These are phyloP conservation scores for Caenorhabditis japonica DNA, from an alignment of 2,888 invertebrate species.

Conservation along the genomic window DNA sequence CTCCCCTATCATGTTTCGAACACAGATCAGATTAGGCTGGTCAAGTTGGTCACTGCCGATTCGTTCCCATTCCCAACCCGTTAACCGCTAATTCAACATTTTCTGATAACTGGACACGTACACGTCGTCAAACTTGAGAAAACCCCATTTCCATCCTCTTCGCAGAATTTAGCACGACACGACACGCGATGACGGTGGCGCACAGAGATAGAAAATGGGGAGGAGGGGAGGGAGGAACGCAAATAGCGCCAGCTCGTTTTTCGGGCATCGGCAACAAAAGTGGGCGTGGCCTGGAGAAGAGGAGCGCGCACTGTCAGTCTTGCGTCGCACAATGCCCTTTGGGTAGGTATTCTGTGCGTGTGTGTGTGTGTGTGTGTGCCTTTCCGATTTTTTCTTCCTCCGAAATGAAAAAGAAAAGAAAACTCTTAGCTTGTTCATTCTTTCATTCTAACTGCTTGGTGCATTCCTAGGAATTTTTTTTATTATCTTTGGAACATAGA, in stretches of 20 bases:
- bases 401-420: too few relatives aligned
- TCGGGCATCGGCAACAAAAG: slow-evolving; percentile 19
- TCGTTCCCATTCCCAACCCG: slow-evolving; percentile 4
- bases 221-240: slow-evolving; percentile 35
- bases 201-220: background rate
- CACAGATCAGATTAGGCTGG: too few relatives aligned
- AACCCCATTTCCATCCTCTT: background rate
- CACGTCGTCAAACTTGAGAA: too few relatives aligned
- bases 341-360: slow-evolving; percentile 14
- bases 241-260: slow-evolving; percentile 44
- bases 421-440: too few relatives aligned
- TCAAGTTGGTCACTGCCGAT: too few relatives aligned
- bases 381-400: slow-evolving; percentile 42
- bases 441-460: too few relatives aligned
- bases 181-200: background rate
- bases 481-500: too few relatives aligned
- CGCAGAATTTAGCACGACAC: slow-evolving; percentile 5
- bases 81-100: too few relatives aligned
- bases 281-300: slow-evolving; percentile 33
- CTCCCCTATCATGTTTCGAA: too few relatives aligned
- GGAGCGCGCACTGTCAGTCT: background rate
- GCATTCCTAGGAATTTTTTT: too few relatives aligned
- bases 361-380: slow-evolving; percentile 29
- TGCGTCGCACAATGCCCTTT: slow-evolving; percentile 44
- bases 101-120: too few relatives aligned